Evolutionary conservation across 1,140 invertebrate genomes (phyloP), one percentile per base, ranked within the genome.

Genomic region (Rhyacophila brunnea): DNA sequence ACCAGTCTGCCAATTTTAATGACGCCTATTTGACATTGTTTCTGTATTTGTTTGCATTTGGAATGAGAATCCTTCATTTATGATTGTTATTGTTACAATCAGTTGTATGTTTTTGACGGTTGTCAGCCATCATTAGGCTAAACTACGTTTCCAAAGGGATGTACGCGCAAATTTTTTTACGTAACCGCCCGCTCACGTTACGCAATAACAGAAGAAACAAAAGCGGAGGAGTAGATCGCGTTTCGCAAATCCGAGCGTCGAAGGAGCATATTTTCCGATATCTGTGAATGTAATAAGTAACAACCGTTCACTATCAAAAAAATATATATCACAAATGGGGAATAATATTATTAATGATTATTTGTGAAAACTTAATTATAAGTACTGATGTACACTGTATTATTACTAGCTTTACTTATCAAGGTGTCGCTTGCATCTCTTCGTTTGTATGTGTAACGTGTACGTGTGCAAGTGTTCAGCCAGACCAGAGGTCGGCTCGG

Each of bases 381-480:
- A 62, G 60, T 62, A 49, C 48, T 62, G 57, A 55, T 62, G 60
- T 62, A 62, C 60, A 57, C 54, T 58, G 60, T 62, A 63, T 63
- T 59, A 59, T 63, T 63, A 63, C 58, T 60, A 64, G 62, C 62
- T 64, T 64, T 58, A 62, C 54, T 58, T 55, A 54, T 59, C 35
- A 60, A 35, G 52, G 53, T 64, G 62, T 64, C 48, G 62, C 62
- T 64, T 64, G 56, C 61, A 46, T 50, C 62, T 64, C 62, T 61
- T 49, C 35, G 47, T 59, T 38, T 57, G 55, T 64, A 49, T 54
- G 57, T 58, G 44, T 58, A n/a, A 52, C 48, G 62, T 60, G 54
- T 60, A 46, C 54, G 54, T 54, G 57, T 58, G 44, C 51, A 52
- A 32, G 47, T 58, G 46, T 62, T 46, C 43, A 45, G 13, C 13